A percentile compares a stretch with the other conserved stretches of the same genome.
These are phyloP conservation scores for Chydorus sphaericus DNA, from an alignment of 2,888 invertebrate genomes.

Conservation along the genomic window DNA sequence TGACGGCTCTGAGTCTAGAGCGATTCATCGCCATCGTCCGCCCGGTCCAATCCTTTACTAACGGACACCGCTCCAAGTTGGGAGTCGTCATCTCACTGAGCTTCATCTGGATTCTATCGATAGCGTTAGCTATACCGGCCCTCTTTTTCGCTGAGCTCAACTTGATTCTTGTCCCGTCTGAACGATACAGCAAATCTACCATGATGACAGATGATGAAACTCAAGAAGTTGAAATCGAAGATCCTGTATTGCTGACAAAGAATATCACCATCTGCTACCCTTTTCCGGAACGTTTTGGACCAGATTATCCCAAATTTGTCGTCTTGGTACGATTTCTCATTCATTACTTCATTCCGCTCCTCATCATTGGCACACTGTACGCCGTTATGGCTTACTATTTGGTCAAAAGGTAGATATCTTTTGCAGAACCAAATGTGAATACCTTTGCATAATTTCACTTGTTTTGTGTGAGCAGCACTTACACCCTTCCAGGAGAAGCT, in stretches of 20 bases:
- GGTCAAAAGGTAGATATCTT: constrained; percentile 60
- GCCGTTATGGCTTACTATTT: constrained; percentile 74
- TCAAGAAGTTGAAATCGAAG: no score
- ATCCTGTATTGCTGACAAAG: no score
- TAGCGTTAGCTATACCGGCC: constrained; percentile 61
- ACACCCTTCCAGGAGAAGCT: no score
- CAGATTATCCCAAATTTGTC: constrained; percentile 45
- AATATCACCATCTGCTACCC: constrained; percentile 56
- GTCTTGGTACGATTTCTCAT: constrained; percentile 57
- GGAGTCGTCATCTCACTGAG: constrained; percentile 51
- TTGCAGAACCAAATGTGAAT: no score
- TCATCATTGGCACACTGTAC: constrained; percentile 73
- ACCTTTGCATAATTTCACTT: no score
- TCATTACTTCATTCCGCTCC: constrained; percentile 71
- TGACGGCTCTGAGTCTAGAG: constrained; percentile 78
- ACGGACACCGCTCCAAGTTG: constrained; percentile 47
- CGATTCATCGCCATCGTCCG: constrained; percentile 83
- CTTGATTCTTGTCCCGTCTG: constrained; percentile 25
- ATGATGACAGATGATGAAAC: no score
- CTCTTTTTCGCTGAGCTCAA: constrained; percentile 50
- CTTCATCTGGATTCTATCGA: constrained; percentile 66
- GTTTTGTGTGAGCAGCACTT: no score
- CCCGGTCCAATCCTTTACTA: constrained; percentile 58
- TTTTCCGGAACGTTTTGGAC: constrained; percentile 46
- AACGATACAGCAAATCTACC: background rate